Evolutionary conservation across 2,113 vertebrate species (phyloP).

Genomic region (Sebastes fasciatus): DNA sequence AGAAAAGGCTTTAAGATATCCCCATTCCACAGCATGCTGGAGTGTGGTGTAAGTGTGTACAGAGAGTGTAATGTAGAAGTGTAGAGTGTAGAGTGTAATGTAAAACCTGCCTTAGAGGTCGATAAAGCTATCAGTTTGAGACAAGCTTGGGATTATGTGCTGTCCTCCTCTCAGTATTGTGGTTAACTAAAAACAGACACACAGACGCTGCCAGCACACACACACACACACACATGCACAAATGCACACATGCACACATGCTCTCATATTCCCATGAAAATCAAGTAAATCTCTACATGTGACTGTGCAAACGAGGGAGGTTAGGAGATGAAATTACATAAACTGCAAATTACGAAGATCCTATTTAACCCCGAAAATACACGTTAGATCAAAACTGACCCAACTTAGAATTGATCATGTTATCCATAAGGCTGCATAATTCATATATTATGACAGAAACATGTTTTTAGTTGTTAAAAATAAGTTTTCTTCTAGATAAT

Average conservation of each 20-base stretch:
- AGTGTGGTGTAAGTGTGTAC: neutral
- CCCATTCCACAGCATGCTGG: constrained; percentile 35
- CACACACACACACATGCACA: neutral
- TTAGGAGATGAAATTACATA: constrained; percentile 10
- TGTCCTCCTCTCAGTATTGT: constrained; percentile 25
- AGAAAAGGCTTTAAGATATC: constrained; percentile 19
- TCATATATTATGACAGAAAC: neutral
- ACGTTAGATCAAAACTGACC: neutral
- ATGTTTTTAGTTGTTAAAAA: neutral
- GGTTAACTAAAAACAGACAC: constrained; percentile 45
- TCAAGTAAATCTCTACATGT: constrained; percentile 3
- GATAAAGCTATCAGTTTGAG: constrained; percentile 47
- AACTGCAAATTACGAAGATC: neutral
- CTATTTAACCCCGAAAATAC: neutral
- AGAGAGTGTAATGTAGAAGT: no score
- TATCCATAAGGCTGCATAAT: neutral
- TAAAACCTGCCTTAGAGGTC: constrained; percentile 16
- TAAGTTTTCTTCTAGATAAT: neutral
- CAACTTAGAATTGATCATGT: neutral
- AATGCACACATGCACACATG: neutral
- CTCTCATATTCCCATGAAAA: neutral
- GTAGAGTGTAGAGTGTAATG: constrained; percentile 13
- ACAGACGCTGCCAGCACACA: neutral
- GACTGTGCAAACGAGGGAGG: neutral
- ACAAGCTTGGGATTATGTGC: constrained; percentile 4